Base-by-base conservation (phyloP, 2,797 vertebrate genomes). In the Taenioides sp. region DNA sequence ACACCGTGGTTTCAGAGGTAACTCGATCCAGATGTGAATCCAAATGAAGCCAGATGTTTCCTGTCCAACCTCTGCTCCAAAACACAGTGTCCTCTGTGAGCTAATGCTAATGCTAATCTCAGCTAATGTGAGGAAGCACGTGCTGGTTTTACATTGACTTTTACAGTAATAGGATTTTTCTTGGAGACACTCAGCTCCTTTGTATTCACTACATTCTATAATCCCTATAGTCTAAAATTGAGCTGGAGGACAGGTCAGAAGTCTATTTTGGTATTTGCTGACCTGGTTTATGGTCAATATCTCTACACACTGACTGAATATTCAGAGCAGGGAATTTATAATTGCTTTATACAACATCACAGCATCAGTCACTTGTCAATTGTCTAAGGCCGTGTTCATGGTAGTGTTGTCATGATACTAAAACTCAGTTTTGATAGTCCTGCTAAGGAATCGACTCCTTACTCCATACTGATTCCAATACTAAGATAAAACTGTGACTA, bases 41-140 rank as follows among this genome's bases (percentile, higher is more conserved):
- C 70, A 77, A 90, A 76, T 12, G 55, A 74, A 87, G 72, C 81
- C 87, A 89, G 85, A 87, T 89, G 86, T 87, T 85, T 86, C 77
- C 80, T 85, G 75, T 71, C 1, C 70, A 50, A 69, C 18, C 47
- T 71, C 65, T 61, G 75, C 76, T 72, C n/a, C 20, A 67, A 73
- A 76, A 63, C 57, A 73, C 72, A 60, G 61, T 59, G 18, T 40
- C 5, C 58, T 58, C 62, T 65, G 55, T 22, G 43, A 65, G 64
- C 25, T 27, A 20, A 25, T 3, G 68, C 40, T 47, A 31, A 62
- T 62, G 61, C 61, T 63, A 52, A 65, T 58, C 60, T 76, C 71
- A 71, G 63, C 67, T 76, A 72, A 76, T 71, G 74, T 55, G 27
- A 67, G 54, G 55, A 64, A 75, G 72, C 71, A 71, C 49, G 74